These are phyloP conservation scores for Aporophyla lueneburgensis DNA, from an alignment of 2,888 invertebrate genomes.

Conservation along the genomic window DNA sequence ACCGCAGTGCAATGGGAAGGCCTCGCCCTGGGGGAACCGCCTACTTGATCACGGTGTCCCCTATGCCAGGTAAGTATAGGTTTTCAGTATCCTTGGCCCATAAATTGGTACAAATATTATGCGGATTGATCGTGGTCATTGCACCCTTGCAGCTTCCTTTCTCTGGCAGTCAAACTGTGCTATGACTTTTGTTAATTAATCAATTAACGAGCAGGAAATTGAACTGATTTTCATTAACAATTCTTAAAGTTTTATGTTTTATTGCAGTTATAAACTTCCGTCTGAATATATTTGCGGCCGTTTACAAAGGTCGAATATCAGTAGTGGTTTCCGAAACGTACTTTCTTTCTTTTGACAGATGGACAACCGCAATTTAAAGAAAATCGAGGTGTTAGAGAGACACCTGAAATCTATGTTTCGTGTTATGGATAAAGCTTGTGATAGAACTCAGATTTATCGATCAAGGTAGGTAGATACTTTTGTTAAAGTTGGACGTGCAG, in stretches of 20 bases:
- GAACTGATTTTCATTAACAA: background rate
- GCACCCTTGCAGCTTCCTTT: background rate
- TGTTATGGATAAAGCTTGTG: slow-evolving; percentile 69
- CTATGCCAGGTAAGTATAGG: too few relatives aligned
- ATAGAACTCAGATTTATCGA: slow-evolving; percentile 69
- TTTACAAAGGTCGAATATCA: background rate
- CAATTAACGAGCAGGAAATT: slow-evolving; percentile 7
- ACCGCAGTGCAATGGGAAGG: too few relatives aligned
- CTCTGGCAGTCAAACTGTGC: background rate
- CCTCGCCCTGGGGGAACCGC: too few relatives aligned
- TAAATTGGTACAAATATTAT: background rate
- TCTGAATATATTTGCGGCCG: background rate
- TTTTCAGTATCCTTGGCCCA: background rate
- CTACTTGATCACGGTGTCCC: too few relatives aligned
- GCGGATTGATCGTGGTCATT: background rate
- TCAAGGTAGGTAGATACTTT: slow-evolving; percentile 66
- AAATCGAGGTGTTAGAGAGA: slow-evolving; percentile 73
- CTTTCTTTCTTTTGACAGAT: slow-evolving; percentile 69
- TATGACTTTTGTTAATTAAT: slow-evolving; percentile 16
- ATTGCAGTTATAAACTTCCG: slow-evolving; percentile 8
- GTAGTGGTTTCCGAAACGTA: background rate
- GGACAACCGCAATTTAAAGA: slow-evolving; percentile 77
- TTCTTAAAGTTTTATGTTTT: slow-evolving; percentile 1
- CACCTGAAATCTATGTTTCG: slow-evolving; percentile 72
- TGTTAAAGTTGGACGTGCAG: background rate